Evolutionary conservation across 2,797 vertebrate genomes (phyloP).

Genomic region (Sylvilagus floridanus): DNA sequence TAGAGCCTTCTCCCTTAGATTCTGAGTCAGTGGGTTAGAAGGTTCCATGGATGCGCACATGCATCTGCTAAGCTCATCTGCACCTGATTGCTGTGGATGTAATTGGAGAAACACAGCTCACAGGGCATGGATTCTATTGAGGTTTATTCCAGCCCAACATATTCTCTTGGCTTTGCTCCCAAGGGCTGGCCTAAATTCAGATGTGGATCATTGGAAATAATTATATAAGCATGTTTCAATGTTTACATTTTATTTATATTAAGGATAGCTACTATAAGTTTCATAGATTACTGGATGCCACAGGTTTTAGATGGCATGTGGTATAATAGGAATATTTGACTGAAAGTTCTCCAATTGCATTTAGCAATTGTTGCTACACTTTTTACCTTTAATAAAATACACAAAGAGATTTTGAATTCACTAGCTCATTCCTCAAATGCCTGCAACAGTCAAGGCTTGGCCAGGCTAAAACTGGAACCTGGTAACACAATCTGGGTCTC

Average conservation of each 20-base stretch:
- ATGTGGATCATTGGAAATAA: not conserved
- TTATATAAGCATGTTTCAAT: not conserved
- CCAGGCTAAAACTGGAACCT: too few relatives aligned
- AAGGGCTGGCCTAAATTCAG: not conserved
- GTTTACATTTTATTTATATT: not conserved
- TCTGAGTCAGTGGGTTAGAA: not conserved
- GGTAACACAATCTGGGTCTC: too few relatives aligned
- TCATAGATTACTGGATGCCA: not conserved
- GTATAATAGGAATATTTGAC: not conserved
- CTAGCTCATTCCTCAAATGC: too few relatives aligned
- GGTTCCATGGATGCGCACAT: not conserved
- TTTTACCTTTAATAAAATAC: not conserved
- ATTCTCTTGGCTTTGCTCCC: accelerated
- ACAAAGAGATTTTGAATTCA: too few relatives aligned
- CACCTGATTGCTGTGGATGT: not conserved
- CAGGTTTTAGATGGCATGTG: not conserved
- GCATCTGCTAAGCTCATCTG: not conserved
- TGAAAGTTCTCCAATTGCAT: not conserved
- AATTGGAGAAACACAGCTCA: not conserved
- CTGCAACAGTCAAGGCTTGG: too few relatives aligned
- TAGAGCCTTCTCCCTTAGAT: not conserved
- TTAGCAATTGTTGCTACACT: not conserved
- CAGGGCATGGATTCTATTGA: not conserved
- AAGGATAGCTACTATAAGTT: not conserved
- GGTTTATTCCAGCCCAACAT: too few relatives aligned